Evolutionary conservation across 2,113 vertebrate genomes (phyloP).

Genomic region (Bettongia penicillata): DNA sequence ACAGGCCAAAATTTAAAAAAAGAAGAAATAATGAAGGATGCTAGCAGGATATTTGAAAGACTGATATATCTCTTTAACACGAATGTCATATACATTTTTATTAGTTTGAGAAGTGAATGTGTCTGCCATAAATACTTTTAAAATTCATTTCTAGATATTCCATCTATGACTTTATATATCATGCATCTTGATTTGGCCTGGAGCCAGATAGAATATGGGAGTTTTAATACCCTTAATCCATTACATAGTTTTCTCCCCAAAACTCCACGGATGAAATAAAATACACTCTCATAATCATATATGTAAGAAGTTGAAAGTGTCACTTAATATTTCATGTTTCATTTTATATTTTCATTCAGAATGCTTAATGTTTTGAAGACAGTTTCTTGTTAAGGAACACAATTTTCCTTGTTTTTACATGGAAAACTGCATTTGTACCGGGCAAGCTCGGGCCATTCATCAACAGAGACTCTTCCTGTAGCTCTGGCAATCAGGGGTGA

Average conservation of each 20-base stretch:
- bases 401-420: neutral
- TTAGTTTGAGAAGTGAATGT: constrained; percentile 73
- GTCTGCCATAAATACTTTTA: constrained; percentile 76
- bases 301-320: constrained; percentile 75
- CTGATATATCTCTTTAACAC: constrained; percentile 67
- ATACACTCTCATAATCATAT: constrained; percentile 74
- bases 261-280: constrained; percentile 80
- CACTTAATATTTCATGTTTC: constrained; percentile 73
- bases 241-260: constrained; percentile 65
- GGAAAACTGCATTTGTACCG: neutral
- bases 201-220: constrained; percentile 78
- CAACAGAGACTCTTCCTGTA: neutral
- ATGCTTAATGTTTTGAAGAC: neutral
- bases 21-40: constrained; percentile 34
- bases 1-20: neutral
- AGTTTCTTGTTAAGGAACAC: constrained; percentile 3
- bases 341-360: constrained; percentile 73
- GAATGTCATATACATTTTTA: constrained; percentile 67
- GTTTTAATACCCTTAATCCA: constrained; percentile 83
- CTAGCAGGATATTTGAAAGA: constrained; percentile 51
- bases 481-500: neutral
- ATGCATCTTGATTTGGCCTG: constrained; percentile 70
- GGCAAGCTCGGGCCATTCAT: neutral
- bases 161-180: constrained; percentile 78
- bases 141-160: constrained; percentile 77